Evolutionary conservation across 2,797 vertebrate genomes (phyloP), one percentile per base, ranked within the genome.

Genomic region (Acanthopagrus latus): DNA sequence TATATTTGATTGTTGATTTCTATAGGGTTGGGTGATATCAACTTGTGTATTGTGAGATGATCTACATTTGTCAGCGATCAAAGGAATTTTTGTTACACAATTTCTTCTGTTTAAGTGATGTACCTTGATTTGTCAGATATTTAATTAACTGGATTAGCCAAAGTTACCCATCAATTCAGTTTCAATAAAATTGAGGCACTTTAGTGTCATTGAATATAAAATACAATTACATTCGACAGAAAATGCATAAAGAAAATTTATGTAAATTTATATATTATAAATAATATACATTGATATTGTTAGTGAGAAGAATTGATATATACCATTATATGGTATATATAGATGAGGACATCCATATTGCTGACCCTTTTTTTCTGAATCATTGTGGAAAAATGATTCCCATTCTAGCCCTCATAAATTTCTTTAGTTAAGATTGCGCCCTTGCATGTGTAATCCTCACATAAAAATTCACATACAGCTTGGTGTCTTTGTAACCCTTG

Each of bases 371-470:
- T 3, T 54, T 17, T 51, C 12, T 44, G 3, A 65, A 14, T 14
- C 13, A 43, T 29, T 7, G 11, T 18, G 4, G 14, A 17, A 54
- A 60, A 27, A 50, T 17, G 0, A 51, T 63, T 13, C 14, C 18
- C 1, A 70, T 74, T 67, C n/a, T 81, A 18, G n/a, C 67, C 16
- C n/a, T 46, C n/a, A 80, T 51, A 50, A 16, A 23, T 51, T 4
- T 78, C 20, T 43, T 44, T 33, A 38, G 54, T 81, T 59, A 27
- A 56, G 29, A 38, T 51, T 59, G n/a, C 16, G 8, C 75, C 74
- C 44, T 75, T 87, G 90, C 89, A 90, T 92, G 65, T 84, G 46
- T 76, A 65, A 70, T 76, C 64, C 33, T 82, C 56, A 23, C 65
- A 4, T 18, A 41, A 12, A 25, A 70, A 52, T 81, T 57, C 41